These are phyloP conservation scores for Nannoperca obscura DNA, from an alignment of 2,797 vertebrate genomes.

Conservation along the genomic window DNA sequence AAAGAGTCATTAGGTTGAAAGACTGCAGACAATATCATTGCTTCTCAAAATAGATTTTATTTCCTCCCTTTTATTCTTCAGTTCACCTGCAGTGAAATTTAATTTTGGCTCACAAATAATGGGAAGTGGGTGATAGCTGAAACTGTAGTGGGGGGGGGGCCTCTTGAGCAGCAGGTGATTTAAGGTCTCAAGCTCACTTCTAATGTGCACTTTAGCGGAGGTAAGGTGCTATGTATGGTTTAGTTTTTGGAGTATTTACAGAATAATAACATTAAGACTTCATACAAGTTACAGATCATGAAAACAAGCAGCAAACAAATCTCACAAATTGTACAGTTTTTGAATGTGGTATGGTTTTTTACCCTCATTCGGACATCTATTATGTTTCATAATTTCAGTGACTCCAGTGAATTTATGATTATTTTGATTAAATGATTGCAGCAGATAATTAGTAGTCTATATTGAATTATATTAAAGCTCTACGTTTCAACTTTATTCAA, in stretches of 20 bases:
- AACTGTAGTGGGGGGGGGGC: conserved; percentile 21
- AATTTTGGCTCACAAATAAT: conserved; percentile 71
- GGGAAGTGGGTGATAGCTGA: conserved; percentile 48
- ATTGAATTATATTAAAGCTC: not conserved
- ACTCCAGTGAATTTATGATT: not conserved
- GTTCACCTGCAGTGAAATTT: conserved; percentile 69
- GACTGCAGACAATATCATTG: conserved; percentile 50
- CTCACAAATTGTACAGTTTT: not conserved
- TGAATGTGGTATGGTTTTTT: not conserved
- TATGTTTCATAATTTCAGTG: not conserved
- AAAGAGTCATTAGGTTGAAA: conserved; percentile 70
- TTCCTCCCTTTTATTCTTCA: conserved; percentile 60
- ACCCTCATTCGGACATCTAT: not conserved
- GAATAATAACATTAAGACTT: not conserved
- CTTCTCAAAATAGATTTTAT: conserved; percentile 65
- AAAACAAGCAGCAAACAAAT: not conserved
- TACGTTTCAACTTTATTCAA: not conserved
- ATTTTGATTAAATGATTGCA: not conserved
- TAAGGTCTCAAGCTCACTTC: conserved; percentile 42
- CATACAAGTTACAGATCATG: not conserved
- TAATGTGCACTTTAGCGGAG: not conserved
- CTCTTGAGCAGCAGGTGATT: conserved; percentile 48
- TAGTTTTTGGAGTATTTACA: not conserved
- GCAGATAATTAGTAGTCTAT: not conserved
- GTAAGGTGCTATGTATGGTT: conserved; percentile 10